A percentile compares a stretch with the other conserved stretches of the same genome.
Conservation (phyloP, 2,797 vertebrate species). For the Tympanoctomys barrerae region DNA sequence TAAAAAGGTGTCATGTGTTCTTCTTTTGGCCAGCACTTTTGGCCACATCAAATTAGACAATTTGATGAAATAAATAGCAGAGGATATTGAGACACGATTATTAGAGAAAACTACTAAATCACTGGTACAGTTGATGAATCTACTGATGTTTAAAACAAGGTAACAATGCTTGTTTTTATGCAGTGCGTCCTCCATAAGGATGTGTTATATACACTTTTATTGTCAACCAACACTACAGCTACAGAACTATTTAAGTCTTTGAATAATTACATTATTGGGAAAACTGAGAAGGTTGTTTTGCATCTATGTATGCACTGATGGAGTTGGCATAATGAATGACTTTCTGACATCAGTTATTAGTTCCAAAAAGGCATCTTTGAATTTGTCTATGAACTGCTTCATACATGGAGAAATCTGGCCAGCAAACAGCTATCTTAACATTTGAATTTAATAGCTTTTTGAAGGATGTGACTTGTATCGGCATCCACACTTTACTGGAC, state of each 20-base stretch:
- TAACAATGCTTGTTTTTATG: neutral
- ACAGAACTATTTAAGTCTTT: neutral
- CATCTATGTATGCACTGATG: neutral
- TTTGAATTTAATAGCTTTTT: neutral
- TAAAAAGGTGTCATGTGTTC: neutral
- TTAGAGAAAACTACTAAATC: neutral
- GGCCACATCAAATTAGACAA: neutral
- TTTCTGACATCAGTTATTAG: neutral
- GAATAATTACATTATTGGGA: neutral
- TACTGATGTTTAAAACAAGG: neutral
- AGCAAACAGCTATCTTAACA: neutral
- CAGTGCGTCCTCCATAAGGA: neutral
- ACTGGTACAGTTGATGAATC: neutral
- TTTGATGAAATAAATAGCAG: neutral
- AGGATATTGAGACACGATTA: neutral
- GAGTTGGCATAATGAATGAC: neutral
- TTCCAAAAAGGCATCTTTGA: neutral
- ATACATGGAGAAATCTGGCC: neutral
- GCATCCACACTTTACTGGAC: neutral
- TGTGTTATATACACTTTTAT: neutral
- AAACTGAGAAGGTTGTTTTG: neutral
- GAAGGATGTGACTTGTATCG: neutral
- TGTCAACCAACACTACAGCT: neutral
- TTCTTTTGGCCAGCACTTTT: neutral
- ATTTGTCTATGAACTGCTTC: neutral